Percentiles rank a stretch among this genome's conserved stretches.
Evolutionary conservation across 2,888 invertebrate genomes (phyloP).

Genomic region (Lumbricus terrestris): DNA sequence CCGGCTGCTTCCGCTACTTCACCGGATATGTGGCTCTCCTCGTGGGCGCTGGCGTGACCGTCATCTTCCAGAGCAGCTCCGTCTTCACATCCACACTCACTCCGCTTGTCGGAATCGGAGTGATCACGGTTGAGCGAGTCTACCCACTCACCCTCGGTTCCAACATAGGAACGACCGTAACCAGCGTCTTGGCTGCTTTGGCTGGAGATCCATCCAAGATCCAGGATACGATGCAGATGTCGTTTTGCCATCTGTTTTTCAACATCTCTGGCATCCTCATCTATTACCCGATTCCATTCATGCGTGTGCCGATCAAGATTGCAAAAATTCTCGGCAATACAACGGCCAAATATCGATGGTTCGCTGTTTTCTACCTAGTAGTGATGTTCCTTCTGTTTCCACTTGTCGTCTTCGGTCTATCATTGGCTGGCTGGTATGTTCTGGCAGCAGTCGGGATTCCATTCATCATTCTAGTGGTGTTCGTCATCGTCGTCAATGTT

Average conservation of each 20-base stretch:
- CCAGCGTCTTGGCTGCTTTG: slow-evolving; percentile 50
- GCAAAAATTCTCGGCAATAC: slow-evolving; percentile 55
- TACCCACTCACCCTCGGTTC: slow-evolving; percentile 51
- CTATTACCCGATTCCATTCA: slow-evolving; percentile 64
- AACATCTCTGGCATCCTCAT: slow-evolving; percentile 63
- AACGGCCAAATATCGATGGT: slow-evolving; percentile 64
- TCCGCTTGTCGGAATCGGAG: slow-evolving; percentile 50
- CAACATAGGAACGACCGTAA: slow-evolving; percentile 50
- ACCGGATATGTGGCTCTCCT: slow-evolving; percentile 51
- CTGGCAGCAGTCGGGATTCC: slow-evolving; percentile 40
- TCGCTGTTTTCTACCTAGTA: slow-evolving; percentile 56
- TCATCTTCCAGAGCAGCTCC: slow-evolving; percentile 50
- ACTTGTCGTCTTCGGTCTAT: slow-evolving; percentile 42
- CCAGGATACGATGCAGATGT: slow-evolving; percentile 52
- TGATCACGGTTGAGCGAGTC: slow-evolving; percentile 46
- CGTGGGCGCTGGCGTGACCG: slow-evolving; percentile 47
- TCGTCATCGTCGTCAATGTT: slow-evolving; percentile 44
- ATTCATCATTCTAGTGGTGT: slow-evolving; percentile 41
- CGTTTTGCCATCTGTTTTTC: slow-evolving; percentile 66
- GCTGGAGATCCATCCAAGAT: slow-evolving; percentile 38
- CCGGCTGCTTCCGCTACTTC: slow-evolving; percentile 43
- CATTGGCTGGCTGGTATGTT: slow-evolving; percentile 42
- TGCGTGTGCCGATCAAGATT: slow-evolving; percentile 60
- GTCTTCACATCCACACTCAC: slow-evolving; percentile 52
- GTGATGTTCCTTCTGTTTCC: slow-evolving; percentile 44